phyloP scores from a whole-genome alignment of 2,113 vertebrate species.

The Tinamus guttatus region DNA sequence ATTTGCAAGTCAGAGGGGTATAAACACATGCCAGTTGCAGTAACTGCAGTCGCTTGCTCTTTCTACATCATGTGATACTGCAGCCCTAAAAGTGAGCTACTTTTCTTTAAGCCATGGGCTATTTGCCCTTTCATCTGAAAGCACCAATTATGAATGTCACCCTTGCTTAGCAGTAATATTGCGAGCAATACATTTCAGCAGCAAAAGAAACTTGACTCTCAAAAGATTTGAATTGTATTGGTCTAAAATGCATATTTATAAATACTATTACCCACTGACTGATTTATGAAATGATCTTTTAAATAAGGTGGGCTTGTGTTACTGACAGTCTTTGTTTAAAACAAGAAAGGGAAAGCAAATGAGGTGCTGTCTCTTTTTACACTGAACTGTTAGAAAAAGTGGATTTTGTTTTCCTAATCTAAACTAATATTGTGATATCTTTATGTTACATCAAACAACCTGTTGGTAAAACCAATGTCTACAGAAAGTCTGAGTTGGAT shows the following conservation, averaged over 20 bases:
- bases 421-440: constrained; percentile 10
- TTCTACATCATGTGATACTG: background rate
- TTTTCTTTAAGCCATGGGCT: background rate
- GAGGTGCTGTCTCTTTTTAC: background rate
- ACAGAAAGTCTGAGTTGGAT: background rate
- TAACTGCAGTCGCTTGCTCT: background rate
- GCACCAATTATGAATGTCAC: background rate
- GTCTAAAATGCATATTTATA: background rate
- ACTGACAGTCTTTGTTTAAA: background rate
- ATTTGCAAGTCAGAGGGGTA: background rate
- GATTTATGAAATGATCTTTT: background rate
- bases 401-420: constrained; percentile 49
- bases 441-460: constrained; percentile 32
- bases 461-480: background rate
- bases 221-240: background rate
- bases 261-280: background rate
- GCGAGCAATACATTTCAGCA: background rate
- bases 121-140: background rate
- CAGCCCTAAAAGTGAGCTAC: background rate
- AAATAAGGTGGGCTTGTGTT: background rate
- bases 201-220: background rate
- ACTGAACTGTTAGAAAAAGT: background rate
- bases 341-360: background rate
- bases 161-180: background rate
- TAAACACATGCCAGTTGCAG: background rate